These are phyloP conservation scores for Bambusicola thoracicus DNA, from an alignment of 2,113 vertebrate species.

Conservation along the genomic window DNA sequence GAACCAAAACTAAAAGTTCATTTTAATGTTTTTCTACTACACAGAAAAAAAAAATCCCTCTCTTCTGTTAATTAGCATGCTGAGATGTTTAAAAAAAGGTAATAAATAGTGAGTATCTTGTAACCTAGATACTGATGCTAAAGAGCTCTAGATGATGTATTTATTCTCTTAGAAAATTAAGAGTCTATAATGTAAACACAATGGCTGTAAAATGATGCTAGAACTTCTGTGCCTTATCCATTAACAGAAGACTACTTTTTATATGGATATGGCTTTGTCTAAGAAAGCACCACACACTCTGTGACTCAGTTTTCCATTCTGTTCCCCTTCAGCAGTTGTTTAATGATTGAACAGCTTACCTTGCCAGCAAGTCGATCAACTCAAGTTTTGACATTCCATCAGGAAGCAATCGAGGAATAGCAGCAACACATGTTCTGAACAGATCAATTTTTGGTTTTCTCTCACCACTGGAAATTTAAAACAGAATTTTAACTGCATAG, in stretches of 20 bases:
- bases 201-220: neutral
- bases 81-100: neutral
- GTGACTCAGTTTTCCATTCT: neutral
- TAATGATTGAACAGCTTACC: constrained; percentile 76
- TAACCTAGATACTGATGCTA: neutral
- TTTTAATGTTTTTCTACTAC: neutral
- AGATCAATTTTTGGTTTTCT: constrained; percentile 98
- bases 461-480: constrained; percentile 86
- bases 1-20: neutral
- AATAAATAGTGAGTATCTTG: neutral
- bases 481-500: constrained; percentile 12
- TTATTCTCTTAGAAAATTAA: neutral
- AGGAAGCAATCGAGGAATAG: constrained; percentile 95
- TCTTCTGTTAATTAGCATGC: neutral
- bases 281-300: neutral
- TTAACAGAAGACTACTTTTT: neutral
- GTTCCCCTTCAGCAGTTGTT: neutral
- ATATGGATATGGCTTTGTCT: neutral
- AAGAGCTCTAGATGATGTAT: neutral
- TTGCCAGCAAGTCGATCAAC: constrained; percentile 93
- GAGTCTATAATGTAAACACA: neutral
- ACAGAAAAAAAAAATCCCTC: neutral
- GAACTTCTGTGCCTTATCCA: neutral
- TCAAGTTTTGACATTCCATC: constrained; percentile 98
- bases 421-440: constrained; percentile 96